Evolutionary conservation across 2,113 vertebrate genomes (phyloP).

Genomic region (Phalacrocorax pelagicus): DNA sequence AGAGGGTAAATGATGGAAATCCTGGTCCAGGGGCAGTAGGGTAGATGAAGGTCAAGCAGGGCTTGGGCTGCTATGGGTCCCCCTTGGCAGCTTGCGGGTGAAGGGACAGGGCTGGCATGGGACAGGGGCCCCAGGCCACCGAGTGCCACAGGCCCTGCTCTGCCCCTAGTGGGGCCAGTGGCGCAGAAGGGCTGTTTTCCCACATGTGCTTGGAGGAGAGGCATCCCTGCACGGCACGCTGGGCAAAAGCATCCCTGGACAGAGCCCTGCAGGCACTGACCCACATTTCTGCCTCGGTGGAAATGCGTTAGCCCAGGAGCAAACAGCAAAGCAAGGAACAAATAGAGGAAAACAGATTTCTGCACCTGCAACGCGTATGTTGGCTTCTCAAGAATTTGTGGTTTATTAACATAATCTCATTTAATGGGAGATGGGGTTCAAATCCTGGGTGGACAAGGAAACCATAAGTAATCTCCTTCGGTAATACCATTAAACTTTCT

Average conservation of each 20-base stretch:
- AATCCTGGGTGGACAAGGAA: neutral
- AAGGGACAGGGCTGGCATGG: neutral
- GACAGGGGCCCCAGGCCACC: neutral
- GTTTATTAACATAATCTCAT: neutral
- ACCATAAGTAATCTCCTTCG: neutral
- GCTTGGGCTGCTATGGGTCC: neutral
- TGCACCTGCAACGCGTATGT: fast-evolving
- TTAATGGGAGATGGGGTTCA: neutral
- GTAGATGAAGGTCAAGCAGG: neutral
- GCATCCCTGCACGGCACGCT: neutral
- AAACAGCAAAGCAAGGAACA: neutral
- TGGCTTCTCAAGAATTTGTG: neutral
- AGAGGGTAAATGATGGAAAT: neutral
- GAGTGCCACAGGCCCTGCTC: neutral
- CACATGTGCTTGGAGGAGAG: neutral
- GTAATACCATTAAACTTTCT: neutral
- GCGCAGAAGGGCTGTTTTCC: neutral
- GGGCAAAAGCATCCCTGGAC: fast-evolving
- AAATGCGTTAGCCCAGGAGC: neutral
- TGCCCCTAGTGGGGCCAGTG: neutral
- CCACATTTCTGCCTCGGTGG: neutral
- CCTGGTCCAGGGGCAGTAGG: neutral
- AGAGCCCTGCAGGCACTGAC: neutral
- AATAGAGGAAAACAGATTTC: neutral
- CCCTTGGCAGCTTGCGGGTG: neutral